Percentiles rank a stretch among this genome's conserved stretches.
These are phyloP conservation scores for Peromyscus attwateri DNA, from an alignment of 2,797 vertebrate genomes.

Conservation along the genomic window DNA sequence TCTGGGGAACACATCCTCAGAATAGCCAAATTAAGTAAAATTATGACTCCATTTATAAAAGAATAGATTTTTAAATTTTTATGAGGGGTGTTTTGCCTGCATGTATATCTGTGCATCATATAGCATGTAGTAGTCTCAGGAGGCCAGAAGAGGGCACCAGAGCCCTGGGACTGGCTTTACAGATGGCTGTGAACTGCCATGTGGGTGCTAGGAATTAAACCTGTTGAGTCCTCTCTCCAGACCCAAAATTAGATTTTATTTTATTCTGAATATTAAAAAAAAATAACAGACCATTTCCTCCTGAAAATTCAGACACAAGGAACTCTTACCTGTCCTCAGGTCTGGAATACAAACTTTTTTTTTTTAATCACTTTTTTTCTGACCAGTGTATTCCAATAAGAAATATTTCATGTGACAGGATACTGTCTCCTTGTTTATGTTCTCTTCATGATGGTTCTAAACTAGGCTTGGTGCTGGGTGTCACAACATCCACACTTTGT, in stretches of 20 bases:
- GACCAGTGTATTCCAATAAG: background rate
- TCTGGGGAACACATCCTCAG: background rate
- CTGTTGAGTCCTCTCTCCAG: background rate
- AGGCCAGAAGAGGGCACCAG: background rate
- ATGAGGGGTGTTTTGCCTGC: background rate
- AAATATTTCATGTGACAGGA: slow-evolving; percentile 15
- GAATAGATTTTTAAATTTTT: background rate
- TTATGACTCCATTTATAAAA: background rate
- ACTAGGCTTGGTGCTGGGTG: slow-evolving; percentile 18
- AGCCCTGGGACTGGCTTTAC: background rate
- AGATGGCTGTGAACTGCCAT: background rate
- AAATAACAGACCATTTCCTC: background rate
- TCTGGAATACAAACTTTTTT: background rate
- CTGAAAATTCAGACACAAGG: background rate
- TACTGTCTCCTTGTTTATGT: background rate
- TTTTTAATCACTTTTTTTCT: background rate
- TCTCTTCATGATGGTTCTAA: background rate
- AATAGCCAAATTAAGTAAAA: background rate
- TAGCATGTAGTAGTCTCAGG: background rate
- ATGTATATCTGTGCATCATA: background rate
- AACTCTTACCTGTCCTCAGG: background rate
- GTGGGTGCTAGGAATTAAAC: background rate
- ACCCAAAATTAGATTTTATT: background rate
- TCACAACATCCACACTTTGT: background rate
- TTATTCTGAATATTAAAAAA: background rate